phyloP scores from a whole-genome alignment of 2,113 vertebrate genomes.

The Opisthocomus hoazin region DNA sequence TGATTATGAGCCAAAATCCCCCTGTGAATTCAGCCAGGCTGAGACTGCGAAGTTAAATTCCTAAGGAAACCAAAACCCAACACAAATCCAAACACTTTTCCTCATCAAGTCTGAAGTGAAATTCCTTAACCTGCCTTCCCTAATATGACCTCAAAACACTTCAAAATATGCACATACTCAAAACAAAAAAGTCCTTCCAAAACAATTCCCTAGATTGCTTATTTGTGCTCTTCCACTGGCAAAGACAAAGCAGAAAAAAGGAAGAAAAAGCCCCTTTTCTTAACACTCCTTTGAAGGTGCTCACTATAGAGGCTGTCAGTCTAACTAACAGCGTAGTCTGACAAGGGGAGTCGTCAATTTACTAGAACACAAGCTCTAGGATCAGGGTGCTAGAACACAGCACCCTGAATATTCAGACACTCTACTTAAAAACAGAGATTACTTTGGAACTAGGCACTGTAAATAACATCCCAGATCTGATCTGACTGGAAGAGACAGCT shows the following conservation, averaged over 20 bases:
- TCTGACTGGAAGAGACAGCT: not conserved
- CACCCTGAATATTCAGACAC: not conserved
- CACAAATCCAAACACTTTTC: not conserved
- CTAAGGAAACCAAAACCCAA: not conserved
- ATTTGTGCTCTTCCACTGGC: not conserved
- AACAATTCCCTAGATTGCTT: not conserved
- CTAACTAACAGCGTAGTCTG: not conserved
- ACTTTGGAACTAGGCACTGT: not conserved
- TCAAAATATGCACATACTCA: not conserved
- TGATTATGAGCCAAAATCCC: not conserved
- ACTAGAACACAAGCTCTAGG: not conserved
- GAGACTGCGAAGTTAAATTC: not conserved
- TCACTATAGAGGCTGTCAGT: not conserved
- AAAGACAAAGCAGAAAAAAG: not conserved
- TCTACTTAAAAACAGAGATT: not conserved
- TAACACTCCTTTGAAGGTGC: fast-evolving
- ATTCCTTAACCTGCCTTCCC: not conserved
- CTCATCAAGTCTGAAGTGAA: not conserved
- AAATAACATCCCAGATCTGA: not conserved
- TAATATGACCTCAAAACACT: not conserved
- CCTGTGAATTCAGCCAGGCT: not conserved
- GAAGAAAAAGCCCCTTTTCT: not conserved
- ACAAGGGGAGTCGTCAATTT: not conserved
- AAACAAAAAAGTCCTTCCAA: not conserved
- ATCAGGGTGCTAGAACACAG: not conserved